A percentile compares a stretch with the other conserved stretches of the same genome.
Conservation (phyloP, 2,797 vertebrate genomes). For the Odontamblyopus rebecca region DNA sequence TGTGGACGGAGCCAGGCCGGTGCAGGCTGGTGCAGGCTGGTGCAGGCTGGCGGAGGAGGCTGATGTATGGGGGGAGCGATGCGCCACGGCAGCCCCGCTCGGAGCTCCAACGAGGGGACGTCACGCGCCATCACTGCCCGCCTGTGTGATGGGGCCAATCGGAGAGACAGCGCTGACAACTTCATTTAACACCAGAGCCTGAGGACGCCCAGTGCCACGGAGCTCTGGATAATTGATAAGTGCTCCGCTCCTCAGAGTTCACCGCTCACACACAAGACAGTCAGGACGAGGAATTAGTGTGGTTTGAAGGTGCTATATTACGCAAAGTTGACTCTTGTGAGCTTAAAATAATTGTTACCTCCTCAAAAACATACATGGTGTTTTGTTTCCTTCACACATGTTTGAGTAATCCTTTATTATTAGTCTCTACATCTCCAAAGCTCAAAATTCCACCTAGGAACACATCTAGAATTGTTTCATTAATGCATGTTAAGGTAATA, state of each 20-base stretch:
- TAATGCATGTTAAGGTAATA: too few relatives aligned
- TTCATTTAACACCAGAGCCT: slow-evolving; percentile 83
- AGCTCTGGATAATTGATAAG: slow-evolving; percentile 81
- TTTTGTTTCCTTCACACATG: too few relatives aligned
- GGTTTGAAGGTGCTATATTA: neutral
- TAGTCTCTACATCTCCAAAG: too few relatives aligned
- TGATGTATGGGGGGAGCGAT: slow-evolving; percentile 86
- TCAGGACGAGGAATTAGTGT: neutral
- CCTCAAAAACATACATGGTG: too few relatives aligned
- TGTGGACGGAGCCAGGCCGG: slow-evolving; percentile 62
- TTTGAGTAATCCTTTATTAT: too few relatives aligned
- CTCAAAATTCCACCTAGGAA: too few relatives aligned
- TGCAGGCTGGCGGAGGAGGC: slow-evolving; percentile 40
- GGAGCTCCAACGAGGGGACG: slow-evolving; percentile 81
- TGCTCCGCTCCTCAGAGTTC: slow-evolving; percentile 42
- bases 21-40: slow-evolving; percentile 56
- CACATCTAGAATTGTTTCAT: too few relatives aligned
- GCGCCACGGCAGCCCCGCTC: slow-evolving; percentile 83
- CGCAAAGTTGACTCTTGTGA: too few relatives aligned
- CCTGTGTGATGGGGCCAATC: slow-evolving; percentile 77
- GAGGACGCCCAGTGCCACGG: slow-evolving; percentile 79
- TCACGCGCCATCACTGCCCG: slow-evolving; percentile 81
- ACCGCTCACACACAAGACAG: slow-evolving; percentile 17
- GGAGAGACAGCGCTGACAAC: slow-evolving; percentile 84
- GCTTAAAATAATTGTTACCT: too few relatives aligned